A percentile compares a stretch with the other conserved stretches of the same genome.
These are phyloP conservation scores for Oligia latruncula DNA, from an alignment of 2,888 invertebrate genomes.

Conservation along the genomic window DNA sequence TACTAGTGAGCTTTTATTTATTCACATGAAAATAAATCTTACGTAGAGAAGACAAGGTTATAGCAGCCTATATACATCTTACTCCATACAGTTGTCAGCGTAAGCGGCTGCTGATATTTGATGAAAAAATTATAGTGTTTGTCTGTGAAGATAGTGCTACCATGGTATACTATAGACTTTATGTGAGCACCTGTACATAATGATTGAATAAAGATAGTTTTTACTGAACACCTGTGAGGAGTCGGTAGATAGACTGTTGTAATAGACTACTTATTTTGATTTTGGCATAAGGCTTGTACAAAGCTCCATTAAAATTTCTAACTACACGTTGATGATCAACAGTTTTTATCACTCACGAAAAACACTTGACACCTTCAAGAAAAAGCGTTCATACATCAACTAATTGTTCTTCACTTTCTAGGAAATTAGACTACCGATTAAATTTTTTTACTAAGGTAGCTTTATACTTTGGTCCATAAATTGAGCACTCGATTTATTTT, in stretches of 20 bases:
- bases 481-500: constrained; percentile 85
- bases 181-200: neutral
- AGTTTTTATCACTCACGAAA: constrained; percentile 50
- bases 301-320: constrained; percentile 46
- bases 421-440: constrained; percentile 66
- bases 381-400: constrained; percentile 52
- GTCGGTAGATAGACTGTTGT: constrained; percentile 17
- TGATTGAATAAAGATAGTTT: neutral
- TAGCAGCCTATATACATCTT: constrained; percentile 7
- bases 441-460: constrained; percentile 69
- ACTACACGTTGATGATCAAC: constrained; percentile 46
- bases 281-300: constrained; percentile 67
- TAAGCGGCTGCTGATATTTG: neutral
- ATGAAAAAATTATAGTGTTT: neutral
- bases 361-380: constrained; percentile 54
- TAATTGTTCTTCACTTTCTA: constrained; percentile 61
- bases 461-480: constrained; percentile 88
- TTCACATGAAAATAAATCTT: constrained; percentile 31
- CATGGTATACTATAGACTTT: neutral
- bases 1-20: constrained; percentile 48
- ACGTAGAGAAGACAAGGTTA: constrained; percentile 23
- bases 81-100: constrained; percentile 18
- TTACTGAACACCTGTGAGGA: constrained; percentile 2
- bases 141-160: neutral
- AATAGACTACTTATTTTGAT: constrained; percentile 48